A percentile compares a stretch with the other conserved stretches of the same genome.
Conservation (phyloP, 2,797 vertebrate genomes). For the Nyctibius grandis region DNA sequence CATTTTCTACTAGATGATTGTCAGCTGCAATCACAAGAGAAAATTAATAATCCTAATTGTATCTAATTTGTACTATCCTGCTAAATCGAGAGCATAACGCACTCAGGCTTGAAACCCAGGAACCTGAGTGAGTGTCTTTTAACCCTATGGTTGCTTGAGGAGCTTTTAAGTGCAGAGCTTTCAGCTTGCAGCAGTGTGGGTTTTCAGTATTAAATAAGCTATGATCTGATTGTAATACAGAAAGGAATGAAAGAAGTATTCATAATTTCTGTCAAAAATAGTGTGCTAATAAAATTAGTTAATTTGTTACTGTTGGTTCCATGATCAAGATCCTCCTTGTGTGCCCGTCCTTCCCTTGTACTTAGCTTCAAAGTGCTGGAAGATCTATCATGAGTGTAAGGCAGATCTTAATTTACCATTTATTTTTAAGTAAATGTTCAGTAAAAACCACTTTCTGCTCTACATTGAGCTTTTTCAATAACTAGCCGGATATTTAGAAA, state of each 20-base stretch:
- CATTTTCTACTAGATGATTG: not conserved
- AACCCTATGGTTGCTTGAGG: not conserved
- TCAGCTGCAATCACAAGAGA: not conserved
- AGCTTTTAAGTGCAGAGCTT: not conserved
- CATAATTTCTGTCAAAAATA: not conserved
- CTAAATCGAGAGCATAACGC: not conserved
- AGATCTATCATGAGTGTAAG: not conserved
- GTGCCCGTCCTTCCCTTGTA: not conserved
- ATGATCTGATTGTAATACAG: not conserved
- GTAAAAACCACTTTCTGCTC: not conserved
- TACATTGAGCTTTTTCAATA: not conserved
- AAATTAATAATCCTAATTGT: not conserved
- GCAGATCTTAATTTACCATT: not conserved
- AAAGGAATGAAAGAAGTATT: not conserved
- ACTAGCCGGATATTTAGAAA: not conserved
- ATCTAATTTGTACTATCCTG: not conserved
- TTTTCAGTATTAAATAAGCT: not conserved
- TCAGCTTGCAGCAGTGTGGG: not conserved
- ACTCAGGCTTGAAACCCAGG: not conserved
- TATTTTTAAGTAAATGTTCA: not conserved
- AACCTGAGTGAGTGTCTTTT: not conserved
- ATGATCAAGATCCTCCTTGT: rapidly evolving
- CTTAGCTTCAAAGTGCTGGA: not conserved
- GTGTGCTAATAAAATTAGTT: not conserved
- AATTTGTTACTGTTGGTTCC: not conserved